These are phyloP conservation scores for Gallirallus australis DNA, from an alignment of 2,797 vertebrate genomes.

Conservation along the genomic window DNA sequence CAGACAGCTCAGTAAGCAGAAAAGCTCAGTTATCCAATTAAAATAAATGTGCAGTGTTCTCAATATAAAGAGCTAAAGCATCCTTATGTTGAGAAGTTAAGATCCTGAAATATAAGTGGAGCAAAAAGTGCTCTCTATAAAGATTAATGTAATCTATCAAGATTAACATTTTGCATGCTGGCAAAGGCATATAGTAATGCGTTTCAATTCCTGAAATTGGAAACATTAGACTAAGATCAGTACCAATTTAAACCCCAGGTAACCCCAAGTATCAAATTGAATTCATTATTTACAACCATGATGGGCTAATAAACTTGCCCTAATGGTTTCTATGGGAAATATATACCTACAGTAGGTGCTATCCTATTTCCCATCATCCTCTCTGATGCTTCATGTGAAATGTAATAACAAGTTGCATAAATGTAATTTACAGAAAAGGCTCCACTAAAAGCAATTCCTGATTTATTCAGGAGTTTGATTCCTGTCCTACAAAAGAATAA, in stretches of 20 bases:
- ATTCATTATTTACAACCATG: constrained; percentile 41
- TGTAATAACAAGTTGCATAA: constrained; percentile 32
- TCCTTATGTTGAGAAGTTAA: constrained; percentile 59
- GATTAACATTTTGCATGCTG: constrained; percentile 69
- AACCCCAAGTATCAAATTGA: constrained; percentile 63
- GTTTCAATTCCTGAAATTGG: constrained; percentile 52
- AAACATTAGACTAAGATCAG: constrained; percentile 53
- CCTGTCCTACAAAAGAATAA: background rate
- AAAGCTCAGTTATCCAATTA: constrained; percentile 72
- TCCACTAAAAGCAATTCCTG: background rate
- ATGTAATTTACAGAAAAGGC: constrained; percentile 20
- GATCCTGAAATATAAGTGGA: constrained; percentile 59
- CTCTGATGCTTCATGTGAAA: background rate
- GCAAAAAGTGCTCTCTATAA: constrained; percentile 54
- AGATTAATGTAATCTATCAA: constrained; percentile 68
- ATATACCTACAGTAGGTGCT: background rate
- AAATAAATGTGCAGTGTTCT: constrained; percentile 70
- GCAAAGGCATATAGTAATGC: constrained; percentile 42
- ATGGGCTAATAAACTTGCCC: constrained; percentile 38
- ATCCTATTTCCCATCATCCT: background rate
- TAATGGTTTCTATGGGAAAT: constrained; percentile 15
- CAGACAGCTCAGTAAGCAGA: constrained; percentile 68
- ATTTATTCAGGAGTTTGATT: constrained; percentile 14
- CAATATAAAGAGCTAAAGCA: constrained; percentile 54
- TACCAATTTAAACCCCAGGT: constrained; percentile 57